Percentiles rank a stretch among this genome's conserved stretches.
Conservation (phyloP, 2,113 vertebrate species). For the Paramormyrops kingsleyae region DNA sequence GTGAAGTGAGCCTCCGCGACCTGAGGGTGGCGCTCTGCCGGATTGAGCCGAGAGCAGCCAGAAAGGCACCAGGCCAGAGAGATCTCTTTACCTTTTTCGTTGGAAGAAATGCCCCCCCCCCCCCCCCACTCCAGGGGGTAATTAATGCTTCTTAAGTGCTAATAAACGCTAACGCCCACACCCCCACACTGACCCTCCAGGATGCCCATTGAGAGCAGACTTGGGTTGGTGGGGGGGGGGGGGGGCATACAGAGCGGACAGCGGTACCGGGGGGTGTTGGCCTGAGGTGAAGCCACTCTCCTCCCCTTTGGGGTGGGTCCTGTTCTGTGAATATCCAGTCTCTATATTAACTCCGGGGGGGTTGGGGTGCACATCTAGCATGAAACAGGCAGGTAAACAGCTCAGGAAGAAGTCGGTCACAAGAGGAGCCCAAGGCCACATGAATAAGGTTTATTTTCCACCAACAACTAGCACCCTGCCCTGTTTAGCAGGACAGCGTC, state of each 20-base stretch:
- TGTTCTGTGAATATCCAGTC: not conserved
- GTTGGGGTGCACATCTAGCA: not conserved
- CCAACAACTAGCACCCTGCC: not conserved
- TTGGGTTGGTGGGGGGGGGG: not conserved
- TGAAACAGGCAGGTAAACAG: not conserved
- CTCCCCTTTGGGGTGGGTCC: not conserved
- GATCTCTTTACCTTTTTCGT: not conserved
- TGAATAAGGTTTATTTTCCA: not conserved
- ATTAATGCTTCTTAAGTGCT: conserved; percentile 7
- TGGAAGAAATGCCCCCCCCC: not conserved
- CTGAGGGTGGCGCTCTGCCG: not conserved
- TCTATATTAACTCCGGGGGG: not conserved
- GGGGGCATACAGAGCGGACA: not conserved
- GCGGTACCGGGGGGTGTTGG: not conserved
- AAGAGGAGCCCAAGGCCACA: not conserved
- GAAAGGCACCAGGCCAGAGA: not conserved
- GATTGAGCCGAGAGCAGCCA: not conserved
- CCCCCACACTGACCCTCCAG: not conserved
- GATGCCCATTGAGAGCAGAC: not conserved
- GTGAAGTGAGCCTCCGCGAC: not conserved
- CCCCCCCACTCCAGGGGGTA: not conserved
- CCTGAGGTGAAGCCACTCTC: not conserved
- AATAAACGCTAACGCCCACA: not conserved
- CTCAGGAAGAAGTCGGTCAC: not conserved
- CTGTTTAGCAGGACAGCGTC: not conserved